Evolutionary conservation across 2,797 vertebrate species (phyloP).

Genomic region (Cynopterus sphinx): DNA sequence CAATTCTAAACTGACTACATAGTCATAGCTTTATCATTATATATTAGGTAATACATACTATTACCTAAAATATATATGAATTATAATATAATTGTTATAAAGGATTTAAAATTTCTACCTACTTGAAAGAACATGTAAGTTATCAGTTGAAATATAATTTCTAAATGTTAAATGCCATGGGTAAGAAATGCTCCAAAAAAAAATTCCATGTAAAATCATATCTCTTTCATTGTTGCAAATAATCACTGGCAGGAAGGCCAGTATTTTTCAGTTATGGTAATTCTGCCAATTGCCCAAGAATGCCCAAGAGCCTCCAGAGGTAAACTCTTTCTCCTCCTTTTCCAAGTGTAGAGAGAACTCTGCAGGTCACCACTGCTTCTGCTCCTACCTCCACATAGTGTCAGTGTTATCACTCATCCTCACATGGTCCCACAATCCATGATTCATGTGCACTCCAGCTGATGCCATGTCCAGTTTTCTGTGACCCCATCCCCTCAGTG

Average conservation of each 20-base stretch:
- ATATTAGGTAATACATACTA: not conserved
- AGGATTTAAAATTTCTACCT: not conserved
- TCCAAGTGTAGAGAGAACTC: not conserved
- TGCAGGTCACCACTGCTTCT: not conserved
- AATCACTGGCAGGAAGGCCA: not conserved
- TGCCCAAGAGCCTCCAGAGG: not conserved
- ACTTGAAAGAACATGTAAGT: not conserved
- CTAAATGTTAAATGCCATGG: slow-evolving; percentile 19
- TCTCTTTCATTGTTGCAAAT: not conserved
- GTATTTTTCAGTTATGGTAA: not conserved
- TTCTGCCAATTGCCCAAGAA: not conserved
- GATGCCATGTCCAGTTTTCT: not conserved
- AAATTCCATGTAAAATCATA: slow-evolving; percentile 3
- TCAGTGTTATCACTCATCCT: not conserved
- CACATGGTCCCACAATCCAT: not conserved
- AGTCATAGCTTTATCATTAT: not conserved
- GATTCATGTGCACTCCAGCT: not conserved
- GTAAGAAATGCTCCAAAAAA: not conserved
- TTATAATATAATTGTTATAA: not conserved
- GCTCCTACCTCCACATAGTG: not conserved
- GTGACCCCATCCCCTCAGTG: no score
- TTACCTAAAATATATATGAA: not conserved
- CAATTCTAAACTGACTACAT: not conserved
- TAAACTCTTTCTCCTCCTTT: not conserved
- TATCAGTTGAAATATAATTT: not conserved